Base-by-base conservation (phyloP, 2,797 vertebrate species). In the Tympanoctomys barrerae region DNA sequence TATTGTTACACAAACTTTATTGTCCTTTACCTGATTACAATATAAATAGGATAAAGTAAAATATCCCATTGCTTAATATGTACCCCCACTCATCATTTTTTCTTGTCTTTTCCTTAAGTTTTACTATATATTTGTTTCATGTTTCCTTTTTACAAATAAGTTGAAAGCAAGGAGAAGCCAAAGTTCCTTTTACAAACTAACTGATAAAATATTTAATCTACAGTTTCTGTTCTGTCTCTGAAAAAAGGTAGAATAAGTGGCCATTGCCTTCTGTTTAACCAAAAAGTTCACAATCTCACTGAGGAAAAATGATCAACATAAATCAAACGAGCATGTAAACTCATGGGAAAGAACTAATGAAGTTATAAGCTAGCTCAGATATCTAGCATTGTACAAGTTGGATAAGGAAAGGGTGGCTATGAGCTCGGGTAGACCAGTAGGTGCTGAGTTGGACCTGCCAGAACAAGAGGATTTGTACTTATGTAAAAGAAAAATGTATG, bases 11-110 rank as follows among this genome's bases (percentile, higher is more conserved):
- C 33, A 57, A 13, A 49, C 11, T 88, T 77, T 66, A 59, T 86
- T 89, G 81, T 85, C 33, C 36, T 92, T 84, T 84, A 66, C n/a
- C 81, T 83, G 79, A 92, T 86, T 87, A 86, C 39, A 89, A 86
- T 80, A 79, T 94, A 96, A 87, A 93, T 79, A 39, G 0, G 92
- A 89, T 77, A 79, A 54, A 94, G n/a, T 42, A 42, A 5, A 42
- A 42, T 42, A 42, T 42, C 42, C 42, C 42, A 42, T 75, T 84
- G 7, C 18, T 87, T 18, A 91, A 24, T 54, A 75, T 59, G 85
- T 68, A 24, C 49, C 9, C 9, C 2, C 31, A 57, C 18, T 31
- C 6, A 26, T 2, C 61, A 77, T 59, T 86, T 95, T 94, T 31
- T 36, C 2, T 36, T 86, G 7, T 11, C 42, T 89, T 86, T 81